Conservation (phyloP, 2,797 vertebrate species). For the Muscicapa comitata region DNA sequence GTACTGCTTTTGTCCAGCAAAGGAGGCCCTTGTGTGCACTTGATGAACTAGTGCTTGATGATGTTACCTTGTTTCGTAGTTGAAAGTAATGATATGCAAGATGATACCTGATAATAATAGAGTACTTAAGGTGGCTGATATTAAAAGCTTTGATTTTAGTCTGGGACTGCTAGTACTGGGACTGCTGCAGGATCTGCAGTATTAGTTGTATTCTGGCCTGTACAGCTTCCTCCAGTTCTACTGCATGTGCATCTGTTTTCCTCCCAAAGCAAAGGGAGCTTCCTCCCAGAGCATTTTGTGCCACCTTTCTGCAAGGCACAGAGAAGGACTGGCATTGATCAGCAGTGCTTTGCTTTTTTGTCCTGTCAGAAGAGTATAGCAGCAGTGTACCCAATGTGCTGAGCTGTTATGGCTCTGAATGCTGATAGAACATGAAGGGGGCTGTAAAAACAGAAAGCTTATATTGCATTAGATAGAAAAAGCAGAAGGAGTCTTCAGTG, state of each 20-base stretch:
- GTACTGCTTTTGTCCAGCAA: background rate
- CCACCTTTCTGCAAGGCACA: background rate
- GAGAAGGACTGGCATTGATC: background rate
- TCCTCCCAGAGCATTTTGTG: background rate
- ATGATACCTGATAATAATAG: accelerated
- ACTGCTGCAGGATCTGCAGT: background rate
- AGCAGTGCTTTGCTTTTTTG: background rate
- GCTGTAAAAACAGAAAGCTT: background rate
- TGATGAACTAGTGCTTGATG: background rate
- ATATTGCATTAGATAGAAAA: background rate
- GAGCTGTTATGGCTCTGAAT: background rate
- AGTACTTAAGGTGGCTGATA: background rate
- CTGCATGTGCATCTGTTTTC: background rate
- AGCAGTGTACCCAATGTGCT: background rate
- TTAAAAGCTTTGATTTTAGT: background rate
- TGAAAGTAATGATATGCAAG: background rate
- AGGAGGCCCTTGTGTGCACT: background rate
- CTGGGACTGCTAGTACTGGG: background rate
- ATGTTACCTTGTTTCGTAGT: background rate
- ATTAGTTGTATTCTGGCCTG: background rate
- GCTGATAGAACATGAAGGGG: no score
- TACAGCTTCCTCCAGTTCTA: background rate
- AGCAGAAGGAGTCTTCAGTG: background rate
- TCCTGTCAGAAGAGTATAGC: background rate
- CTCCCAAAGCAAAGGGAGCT: background rate